Percentiles rank a stretch among this genome's conserved stretches.
Conservation (phyloP, 2,888 invertebrate species). For the Tachina lurida region DNA sequence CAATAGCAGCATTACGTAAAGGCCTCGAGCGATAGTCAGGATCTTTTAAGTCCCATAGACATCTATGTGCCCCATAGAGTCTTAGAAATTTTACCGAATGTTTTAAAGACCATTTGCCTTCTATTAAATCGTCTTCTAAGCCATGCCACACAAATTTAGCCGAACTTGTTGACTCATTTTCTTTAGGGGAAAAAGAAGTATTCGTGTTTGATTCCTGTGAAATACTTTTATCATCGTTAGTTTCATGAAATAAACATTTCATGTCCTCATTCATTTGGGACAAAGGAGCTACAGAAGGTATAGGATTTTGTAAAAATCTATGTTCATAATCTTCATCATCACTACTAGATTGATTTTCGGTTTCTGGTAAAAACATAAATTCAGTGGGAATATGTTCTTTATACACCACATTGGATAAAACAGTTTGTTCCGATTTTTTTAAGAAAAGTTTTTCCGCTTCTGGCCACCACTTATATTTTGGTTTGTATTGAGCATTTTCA, state of each 20-base stretch:
- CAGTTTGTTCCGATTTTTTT: not conserved
- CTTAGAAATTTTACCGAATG: slow-evolving; percentile 76
- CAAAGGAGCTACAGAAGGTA: slow-evolving; percentile 60
- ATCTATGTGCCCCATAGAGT: slow-evolving; percentile 75
- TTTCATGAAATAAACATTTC: slow-evolving; percentile 32
- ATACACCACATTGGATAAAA: not conserved
- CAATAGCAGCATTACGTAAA: slow-evolving; percentile 75
- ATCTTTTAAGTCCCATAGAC: slow-evolving; percentile 75
- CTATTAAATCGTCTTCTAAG: slow-evolving; percentile 75
- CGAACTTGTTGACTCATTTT: not conserved
- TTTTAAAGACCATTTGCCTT: slow-evolving; percentile 76
- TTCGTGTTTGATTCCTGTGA: slow-evolving; percentile 27
- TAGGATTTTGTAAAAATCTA: slow-evolving; percentile 60
- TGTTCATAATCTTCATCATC: slow-evolving; percentile 56
- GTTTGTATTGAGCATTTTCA: slow-evolving; percentile 62
- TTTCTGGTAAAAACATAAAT: slow-evolving; percentile 48
- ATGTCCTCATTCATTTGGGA: slow-evolving; percentile 60
- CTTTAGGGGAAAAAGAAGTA: slow-evolving; percentile 15
- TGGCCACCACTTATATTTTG: slow-evolving; percentile 72
- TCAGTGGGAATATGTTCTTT: slow-evolving; percentile 51
- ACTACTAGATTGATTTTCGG: not conserved
- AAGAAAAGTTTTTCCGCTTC: slow-evolving; percentile 38
- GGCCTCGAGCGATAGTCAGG: slow-evolving; percentile 74
- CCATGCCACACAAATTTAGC: slow-evolving; percentile 74
- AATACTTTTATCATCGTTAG: slow-evolving; percentile 20